Evolutionary conservation across 30 jellyfish, hydroid and myxozoan species (phyloP), one percentile per base, ranked within the genome.

Genomic region (Hydractinia echinata): DNA sequence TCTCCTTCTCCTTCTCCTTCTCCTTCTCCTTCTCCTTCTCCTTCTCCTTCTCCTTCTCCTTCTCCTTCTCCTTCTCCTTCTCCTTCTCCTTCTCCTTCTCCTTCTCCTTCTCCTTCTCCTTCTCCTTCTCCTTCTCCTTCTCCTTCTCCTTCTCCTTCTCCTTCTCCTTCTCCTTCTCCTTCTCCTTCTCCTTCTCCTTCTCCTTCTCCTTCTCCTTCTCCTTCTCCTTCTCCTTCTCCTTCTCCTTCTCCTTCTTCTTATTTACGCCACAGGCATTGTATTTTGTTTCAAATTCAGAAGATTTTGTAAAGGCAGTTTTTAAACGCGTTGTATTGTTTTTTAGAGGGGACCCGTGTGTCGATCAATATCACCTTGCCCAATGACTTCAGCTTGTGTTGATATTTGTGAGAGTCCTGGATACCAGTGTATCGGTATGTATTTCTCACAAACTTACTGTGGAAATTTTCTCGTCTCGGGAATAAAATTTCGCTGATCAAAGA

Each of bases 181-280:
- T 68, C 54, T 39, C 3, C 79, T 68, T 39, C 79, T 68, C 3
- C 79, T 68, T 68, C 79, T 68, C 3, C 79, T 68, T 39, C 79
- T 68, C 3, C 79, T 68, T 39, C 79, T 68, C 3, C 79, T 68
- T 39, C 79, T 68, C 3, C 79, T 68, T 39, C 79, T 68, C 3
- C 79, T 68, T 39, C 79, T 68, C 3, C 79, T 68, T 68, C 79
- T 68, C 3, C 79, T 68, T 39, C 79, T 68, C 3, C 79, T 68
- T 68, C 79, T 68, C 3, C 79, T 68, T 39, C 79, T 68, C 3
- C 79, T 68, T 18, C 79, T 68, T 68, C 79, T 68, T 21, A 68
- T 68, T 19, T 68, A 68, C 19, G 19, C 54, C 44, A 16, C n/a
- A n/a, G n/a, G n/a, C n/a, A 58, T 58, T n/a, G 11, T 58, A 10